Evolutionary conservation across 1,140 invertebrate species (phyloP).

Genomic region (Chironomus striatipennis): DNA sequence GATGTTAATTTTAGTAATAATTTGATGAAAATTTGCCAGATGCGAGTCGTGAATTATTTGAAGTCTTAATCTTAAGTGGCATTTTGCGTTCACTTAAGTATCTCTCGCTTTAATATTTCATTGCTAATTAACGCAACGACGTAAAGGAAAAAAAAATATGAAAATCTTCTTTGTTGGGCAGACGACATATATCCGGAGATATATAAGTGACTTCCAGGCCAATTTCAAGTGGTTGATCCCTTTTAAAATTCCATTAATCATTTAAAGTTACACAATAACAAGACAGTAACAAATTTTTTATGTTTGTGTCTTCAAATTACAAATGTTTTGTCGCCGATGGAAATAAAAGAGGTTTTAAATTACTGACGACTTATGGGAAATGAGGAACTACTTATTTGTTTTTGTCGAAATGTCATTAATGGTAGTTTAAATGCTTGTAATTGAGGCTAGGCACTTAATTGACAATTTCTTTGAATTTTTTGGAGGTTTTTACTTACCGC

Average conservation of each 20-base stretch:
- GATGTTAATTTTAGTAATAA: not conserved
- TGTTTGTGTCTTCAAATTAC: not conserved
- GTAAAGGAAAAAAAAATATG: not conserved
- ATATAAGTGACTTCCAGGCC: not conserved
- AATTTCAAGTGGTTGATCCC: not conserved
- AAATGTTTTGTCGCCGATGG: not conserved
- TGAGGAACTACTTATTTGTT: too few relatives aligned
- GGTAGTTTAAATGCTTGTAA: not conserved
- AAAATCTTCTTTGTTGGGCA: not conserved
- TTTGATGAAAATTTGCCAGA: constrained; percentile 13
- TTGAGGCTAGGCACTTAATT: not conserved
- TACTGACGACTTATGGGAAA: too few relatives aligned
- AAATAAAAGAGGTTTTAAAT: not conserved
- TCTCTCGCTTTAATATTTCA: too few relatives aligned
- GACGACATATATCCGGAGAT: constrained; percentile 13
- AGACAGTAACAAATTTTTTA: constrained; percentile 19
- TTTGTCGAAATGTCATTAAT: too few relatives aligned
- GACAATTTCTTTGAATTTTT: not conserved
- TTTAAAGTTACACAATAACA: not conserved
- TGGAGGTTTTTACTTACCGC: constrained; percentile 32
- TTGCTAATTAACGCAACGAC: constrained; percentile 17
- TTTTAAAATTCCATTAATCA: constrained; percentile 19
- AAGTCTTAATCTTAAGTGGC: constrained; percentile 25
- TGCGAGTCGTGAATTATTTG: not conserved
- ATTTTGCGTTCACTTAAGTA: not conserved